These are phyloP conservation scores for Nomada goodeniana DNA, from an alignment of 2,888 invertebrate species.

Conservation along the genomic window DNA sequence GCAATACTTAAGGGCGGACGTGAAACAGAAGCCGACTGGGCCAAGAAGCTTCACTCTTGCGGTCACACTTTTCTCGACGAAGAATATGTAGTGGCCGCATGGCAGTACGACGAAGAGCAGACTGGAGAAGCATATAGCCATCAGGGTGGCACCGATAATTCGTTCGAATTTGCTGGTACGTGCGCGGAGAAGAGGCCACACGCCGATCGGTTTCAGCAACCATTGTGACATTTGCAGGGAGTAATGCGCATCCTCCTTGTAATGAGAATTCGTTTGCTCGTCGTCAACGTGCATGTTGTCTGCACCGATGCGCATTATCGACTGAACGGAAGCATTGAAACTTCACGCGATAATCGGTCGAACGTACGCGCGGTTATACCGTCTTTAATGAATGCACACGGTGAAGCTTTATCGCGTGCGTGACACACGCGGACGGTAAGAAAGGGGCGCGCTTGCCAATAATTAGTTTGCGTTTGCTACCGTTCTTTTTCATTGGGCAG, in stretches of 20 bases:
- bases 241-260: constrained; percentile 50
- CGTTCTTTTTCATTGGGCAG: too few species aligned
- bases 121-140: not conserved
- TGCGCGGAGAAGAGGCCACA: constrained; percentile 63
- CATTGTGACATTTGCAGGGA: constrained; percentile 72
- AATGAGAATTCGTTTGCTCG: constrained; percentile 11
- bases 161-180: constrained; percentile 38
- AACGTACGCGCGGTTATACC: constrained; percentile 27
- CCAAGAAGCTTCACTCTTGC: constrained; percentile 67
- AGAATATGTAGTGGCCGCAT: constrained; percentile 31
- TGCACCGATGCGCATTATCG: not conserved
- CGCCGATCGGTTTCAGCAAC: constrained; percentile 72
- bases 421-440: too few species aligned
- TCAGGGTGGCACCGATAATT: constrained; percentile 26
- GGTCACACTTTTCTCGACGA: constrained; percentile 30
- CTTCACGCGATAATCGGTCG: not conserved
- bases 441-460: too few species aligned
- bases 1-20: constrained; percentile 66
- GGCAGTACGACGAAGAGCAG: constrained; percentile 50
- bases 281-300: constrained; percentile 49
- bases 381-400: not conserved
- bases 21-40: constrained; percentile 64
- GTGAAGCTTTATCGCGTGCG: too few species aligned
- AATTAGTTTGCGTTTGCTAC: too few species aligned
- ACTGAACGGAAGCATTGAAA: constrained; percentile 45